Evolutionary conservation across 92 coral and sea anemone species (phyloP).

Genomic region (Palythoa grandiflora): DNA sequence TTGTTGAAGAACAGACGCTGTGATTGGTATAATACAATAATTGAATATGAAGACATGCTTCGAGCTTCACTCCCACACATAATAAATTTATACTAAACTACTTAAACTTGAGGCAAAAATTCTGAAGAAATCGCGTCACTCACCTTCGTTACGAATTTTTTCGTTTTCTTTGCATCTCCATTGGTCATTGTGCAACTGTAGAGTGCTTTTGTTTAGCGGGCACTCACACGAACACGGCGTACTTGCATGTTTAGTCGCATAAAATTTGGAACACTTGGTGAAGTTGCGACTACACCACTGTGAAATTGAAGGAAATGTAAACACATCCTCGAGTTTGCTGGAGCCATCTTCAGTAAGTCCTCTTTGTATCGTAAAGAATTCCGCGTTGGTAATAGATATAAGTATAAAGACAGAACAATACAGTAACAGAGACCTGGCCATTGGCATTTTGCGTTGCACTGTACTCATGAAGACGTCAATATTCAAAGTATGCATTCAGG

Average conservation of each 20-base stretch:
- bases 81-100: too few relatives aligned
- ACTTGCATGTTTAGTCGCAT: background rate
- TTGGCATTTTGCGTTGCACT: background rate
- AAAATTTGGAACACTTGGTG: background rate
- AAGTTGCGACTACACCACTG: background rate
- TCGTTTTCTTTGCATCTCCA: background rate
- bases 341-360: slow-evolving; percentile 28
- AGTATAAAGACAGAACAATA: background rate
- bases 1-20: too few relatives aligned
- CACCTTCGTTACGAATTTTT: slow-evolving; percentile 7
- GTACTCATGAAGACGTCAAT: background rate
- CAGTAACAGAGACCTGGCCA: background rate
- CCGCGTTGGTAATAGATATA: slow-evolving; percentile 5
- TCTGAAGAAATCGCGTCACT: background rate
- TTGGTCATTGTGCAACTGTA: background rate
- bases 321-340: slow-evolving; percentile 25
- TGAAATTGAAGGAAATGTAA: background rate
- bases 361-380: slow-evolving; percentile 5
- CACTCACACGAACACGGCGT: slow-evolving; percentile 25
- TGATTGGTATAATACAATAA: too few relatives aligned
- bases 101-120: too few relatives aligned
- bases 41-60: too few relatives aligned
- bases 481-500: background rate
- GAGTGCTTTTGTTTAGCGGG: background rate
- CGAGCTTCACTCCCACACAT: too few relatives aligned